phyloP scores from a whole-genome alignment of 2,888 invertebrate genomes.

The Hetaerina titia region DNA sequence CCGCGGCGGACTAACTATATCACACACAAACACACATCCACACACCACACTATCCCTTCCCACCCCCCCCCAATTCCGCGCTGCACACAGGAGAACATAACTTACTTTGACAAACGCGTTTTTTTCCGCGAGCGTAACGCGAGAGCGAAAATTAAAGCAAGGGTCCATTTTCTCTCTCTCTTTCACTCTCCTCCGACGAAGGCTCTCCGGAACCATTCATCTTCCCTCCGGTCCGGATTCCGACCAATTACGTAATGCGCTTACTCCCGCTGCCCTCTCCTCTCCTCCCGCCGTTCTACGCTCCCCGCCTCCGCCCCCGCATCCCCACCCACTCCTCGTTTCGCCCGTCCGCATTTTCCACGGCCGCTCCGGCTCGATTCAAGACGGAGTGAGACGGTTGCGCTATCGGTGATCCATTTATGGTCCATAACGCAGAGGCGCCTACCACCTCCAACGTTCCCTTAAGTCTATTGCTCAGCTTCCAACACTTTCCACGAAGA shows the following conservation, averaged over 20 bases:
- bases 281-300: background rate
- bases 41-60: background rate
- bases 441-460: background rate
- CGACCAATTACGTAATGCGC: slow-evolving; percentile 48
- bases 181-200: background rate
- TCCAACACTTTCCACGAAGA: too few species aligned
- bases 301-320: background rate
- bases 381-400: background rate
- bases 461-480: too few species aligned
- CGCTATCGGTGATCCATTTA: background rate
- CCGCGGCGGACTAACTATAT: background rate
- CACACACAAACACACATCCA: too few species aligned
- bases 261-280: background rate
- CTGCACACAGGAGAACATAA: background rate
- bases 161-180: background rate
- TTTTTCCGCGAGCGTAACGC: slow-evolving; percentile 46
- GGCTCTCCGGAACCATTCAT: slow-evolving; percentile 9
- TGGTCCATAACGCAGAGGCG: background rate
- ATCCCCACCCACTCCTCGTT: background rate
- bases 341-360: background rate
- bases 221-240: slow-evolving; percentile 33
- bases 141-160: slow-evolving; percentile 54
- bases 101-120: slow-evolving; percentile 48
- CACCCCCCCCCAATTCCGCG: background rate
- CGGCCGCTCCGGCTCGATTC: background rate